Evolutionary conservation across 2,113 vertebrate species (phyloP), one percentile per base, ranked within the genome.

Genomic region (Lates calcarifer): DNA sequence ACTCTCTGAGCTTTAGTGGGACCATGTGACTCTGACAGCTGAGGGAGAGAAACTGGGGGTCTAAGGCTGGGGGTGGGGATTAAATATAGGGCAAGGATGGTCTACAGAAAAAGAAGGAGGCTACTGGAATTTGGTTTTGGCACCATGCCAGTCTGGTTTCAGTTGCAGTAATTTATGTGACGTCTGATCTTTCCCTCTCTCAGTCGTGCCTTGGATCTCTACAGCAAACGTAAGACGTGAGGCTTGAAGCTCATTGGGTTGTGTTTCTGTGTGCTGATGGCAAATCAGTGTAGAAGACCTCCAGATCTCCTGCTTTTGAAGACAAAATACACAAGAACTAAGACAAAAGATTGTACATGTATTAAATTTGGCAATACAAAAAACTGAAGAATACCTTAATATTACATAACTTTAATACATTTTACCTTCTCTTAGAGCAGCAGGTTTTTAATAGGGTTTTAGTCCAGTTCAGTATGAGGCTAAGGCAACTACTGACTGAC

Each of bases 121-220:
- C 49, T 74, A 28, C 39, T 77, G 72, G 64, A 77, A 80, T 74
- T n/a, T 26, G 29, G 47, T 24, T 80, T 66, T 66, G 67, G 64
- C 28, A 12, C 18, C 0, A 0, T 31, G 79, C 65, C 83, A 47
- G 13, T 22, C 0, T 18, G 41, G 61, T 74, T 61, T 51, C 35
- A 45, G 60, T 58, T 43, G 41, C 55, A 64, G 60, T 68, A 22
- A 60, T 61, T 81, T 41, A 56, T 43, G 43, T 68, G 78, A 82
- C 43, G 73, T 74, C 31, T 61, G 78, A 86, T 72, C 74, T 64
- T 53, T 72, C 8, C 64, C 35, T 2, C 2, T 31, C 33, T 2
- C 28, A 28, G 75, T 53, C 6, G 9, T 1, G 0, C 56, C 31
- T 35, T 53, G 41, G 57, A 55, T 31, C 24, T 49, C 14, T n/a